Evolutionary conservation across 2,888 invertebrate species (phyloP), one percentile per base, ranked within the genome.

Genomic region (Rhingia rostrata): DNA sequence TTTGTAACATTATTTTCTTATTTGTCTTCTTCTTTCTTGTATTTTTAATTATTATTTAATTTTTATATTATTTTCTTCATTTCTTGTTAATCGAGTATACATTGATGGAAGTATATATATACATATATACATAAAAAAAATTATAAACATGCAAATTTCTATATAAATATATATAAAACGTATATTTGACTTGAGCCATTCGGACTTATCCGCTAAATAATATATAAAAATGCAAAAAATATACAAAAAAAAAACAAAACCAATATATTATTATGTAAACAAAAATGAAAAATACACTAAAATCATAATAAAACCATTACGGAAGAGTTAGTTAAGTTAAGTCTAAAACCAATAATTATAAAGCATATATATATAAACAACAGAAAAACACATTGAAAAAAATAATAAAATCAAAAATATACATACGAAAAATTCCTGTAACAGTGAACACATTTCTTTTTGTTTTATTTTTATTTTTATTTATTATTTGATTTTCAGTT

Each of bases 191-290:
- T 79, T 84, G 74, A 84, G 84, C 84, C 84, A 84, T 84, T 84
- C 84, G 80, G 80, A 80, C 80, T 66, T 80, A 80, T 80, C 80
- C 80, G 84, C 84, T 80, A 84, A 80, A 79, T 79, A 74, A 69
- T 69, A 66, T 35, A 66, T 33, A 39, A 43, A 64, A 61, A 80
- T 56, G 32, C 22, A 22, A 22, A 22, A 22, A 22, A 22, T n/a
- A n/a, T n/a, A n/a, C 1, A 22, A 22, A 1, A 22, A 1, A 22
- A 22, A 22, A 22, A 22, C 22, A 22, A 22, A 22, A 22, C 22
- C 22, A 22, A 60, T 7, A 69, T 60, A 64, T 64, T 64, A 74
- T 51, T 74, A 43, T 45, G 2, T 22, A 60, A 61, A 70, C 45
- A 72, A 64, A 72, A 61, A 53, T 14, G 43, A 37, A 43, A 70